Evolutionary conservation across 2,888 invertebrate species (phyloP).

Genomic region (Seira ritae): DNA sequence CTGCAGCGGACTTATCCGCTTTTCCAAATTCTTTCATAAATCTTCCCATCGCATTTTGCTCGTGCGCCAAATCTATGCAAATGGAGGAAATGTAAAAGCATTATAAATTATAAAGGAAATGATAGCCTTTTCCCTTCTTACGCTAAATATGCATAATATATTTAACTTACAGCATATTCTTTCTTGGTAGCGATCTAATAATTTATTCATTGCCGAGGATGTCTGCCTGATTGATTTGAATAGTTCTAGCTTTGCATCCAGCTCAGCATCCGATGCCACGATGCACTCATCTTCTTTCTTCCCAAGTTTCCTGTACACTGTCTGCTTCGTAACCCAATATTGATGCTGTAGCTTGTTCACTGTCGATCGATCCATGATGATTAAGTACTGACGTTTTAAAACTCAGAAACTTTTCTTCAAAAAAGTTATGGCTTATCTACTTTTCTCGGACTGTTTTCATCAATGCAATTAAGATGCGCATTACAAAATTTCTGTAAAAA

Average conservation of each 20-base stretch:
- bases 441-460: too few species aligned
- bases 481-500: too few species aligned
- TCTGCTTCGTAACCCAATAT: slow-evolving; percentile 98
- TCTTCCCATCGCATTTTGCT: slow-evolving; percentile 95
- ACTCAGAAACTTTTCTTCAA: too few species aligned
- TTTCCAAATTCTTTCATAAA: slow-evolving; percentile 96
- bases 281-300: slow-evolving; percentile 98
- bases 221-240: slow-evolving; percentile 95
- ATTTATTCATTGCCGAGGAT: slow-evolving; percentile 89
- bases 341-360: slow-evolving; percentile 90
- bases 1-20: slow-evolving; percentile 88
- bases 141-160: too few species aligned
- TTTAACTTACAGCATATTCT: slow-evolving; percentile 85
- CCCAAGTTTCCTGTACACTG: slow-evolving; percentile 93
- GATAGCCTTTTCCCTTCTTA: too few species aligned
- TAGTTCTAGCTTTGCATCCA: slow-evolving; percentile 96
- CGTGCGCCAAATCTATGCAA: slow-evolving; percentile 88
- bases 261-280: slow-evolving; percentile 95
- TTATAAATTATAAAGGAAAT: too few species aligned
- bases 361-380: slow-evolving; percentile 75
- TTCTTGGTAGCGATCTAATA: slow-evolving; percentile 96
- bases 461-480: too few species aligned
- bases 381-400: too few species aligned
- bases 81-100: slow-evolving; percentile 17
- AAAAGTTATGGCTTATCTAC: too few species aligned